These are phyloP conservation scores for Andrena bucephala DNA, from an alignment of 2,888 invertebrate species.

Conservation along the genomic window DNA sequence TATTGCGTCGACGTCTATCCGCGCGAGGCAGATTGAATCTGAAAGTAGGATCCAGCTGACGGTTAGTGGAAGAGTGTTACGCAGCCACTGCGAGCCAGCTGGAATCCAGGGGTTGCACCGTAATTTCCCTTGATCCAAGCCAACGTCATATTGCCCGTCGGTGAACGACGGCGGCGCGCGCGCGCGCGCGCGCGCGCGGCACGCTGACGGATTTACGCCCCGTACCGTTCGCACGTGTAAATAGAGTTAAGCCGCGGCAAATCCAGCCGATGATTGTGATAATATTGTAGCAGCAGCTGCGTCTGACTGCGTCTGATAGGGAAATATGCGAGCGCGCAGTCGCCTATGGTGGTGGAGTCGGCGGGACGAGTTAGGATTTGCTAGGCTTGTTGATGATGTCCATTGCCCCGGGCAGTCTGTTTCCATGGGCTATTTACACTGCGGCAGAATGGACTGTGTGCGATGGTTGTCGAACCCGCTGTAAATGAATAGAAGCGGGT, in stretches of 20 bases:
- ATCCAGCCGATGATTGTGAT: conserved; percentile 23
- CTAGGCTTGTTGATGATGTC: neutral
- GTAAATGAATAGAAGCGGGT: neutral
- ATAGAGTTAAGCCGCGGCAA: conserved; percentile 18
- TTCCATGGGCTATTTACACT: neutral
- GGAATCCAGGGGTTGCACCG: neutral
- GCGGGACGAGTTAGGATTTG: neutral
- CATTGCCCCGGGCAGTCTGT: neutral
- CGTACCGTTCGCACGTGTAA: conserved; percentile 23
- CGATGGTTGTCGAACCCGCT: neutral
- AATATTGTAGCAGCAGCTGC: conserved; percentile 33
- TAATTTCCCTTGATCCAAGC: neutral
- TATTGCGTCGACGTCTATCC: conserved; percentile 13
- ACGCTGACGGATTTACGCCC: conserved; percentile 18
- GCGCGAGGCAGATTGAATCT: conserved; percentile 32
- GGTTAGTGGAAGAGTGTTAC: neutral
- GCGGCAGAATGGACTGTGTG: neutral
- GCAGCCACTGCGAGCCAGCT: neutral
- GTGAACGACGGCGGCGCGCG: conserved; percentile 2
- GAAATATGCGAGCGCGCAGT: neutral
- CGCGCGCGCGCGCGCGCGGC: no score
- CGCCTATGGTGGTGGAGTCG: neutral
- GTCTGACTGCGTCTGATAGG: conserved; percentile 30
- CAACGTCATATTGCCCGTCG: conserved; percentile 23
- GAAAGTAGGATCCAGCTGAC: conserved; percentile 8